phyloP scores from a whole-genome alignment of 2,888 invertebrate species.

The Colletes collaris region DNA sequence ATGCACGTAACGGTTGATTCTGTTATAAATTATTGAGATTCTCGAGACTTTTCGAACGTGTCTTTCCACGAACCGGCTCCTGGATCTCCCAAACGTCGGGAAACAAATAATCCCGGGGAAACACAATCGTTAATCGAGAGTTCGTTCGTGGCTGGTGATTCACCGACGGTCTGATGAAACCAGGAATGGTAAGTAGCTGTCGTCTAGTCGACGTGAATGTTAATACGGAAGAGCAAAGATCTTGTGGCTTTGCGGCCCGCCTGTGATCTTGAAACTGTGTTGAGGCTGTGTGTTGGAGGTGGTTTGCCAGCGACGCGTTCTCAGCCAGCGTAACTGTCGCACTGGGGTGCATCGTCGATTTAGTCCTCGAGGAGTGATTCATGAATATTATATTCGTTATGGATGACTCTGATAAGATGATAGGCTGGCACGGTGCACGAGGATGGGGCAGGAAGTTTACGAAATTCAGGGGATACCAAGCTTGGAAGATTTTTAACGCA shows the following conservation, averaged over 20 bases:
- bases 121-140: not conserved
- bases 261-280: constrained; percentile 2
- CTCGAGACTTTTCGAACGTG: too few species aligned
- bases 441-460: too few species aligned
- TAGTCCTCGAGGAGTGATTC: constrained; percentile 4
- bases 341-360: constrained; percentile 6
- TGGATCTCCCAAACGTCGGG: too few species aligned
- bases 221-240: constrained; percentile 33
- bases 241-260: constrained; percentile 17
- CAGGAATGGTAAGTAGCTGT: constrained; percentile 43
- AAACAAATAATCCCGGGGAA: too few species aligned
- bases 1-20: too few species aligned
- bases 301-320: constrained; percentile 4
- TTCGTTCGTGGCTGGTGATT: constrained; percentile 45
- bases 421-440: not conserved
- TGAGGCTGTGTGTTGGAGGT: not conserved
- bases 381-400: constrained; percentile 11
- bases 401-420: not conserved
- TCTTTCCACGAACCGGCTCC: too few species aligned
- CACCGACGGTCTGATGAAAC: constrained; percentile 17
- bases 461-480: too few species aligned
- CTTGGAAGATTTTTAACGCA: too few species aligned
- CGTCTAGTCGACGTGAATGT: constrained; percentile 31
- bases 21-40: too few species aligned
- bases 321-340: not conserved